phyloP scores from a whole-genome alignment of 2,888 invertebrate species.

The Penaeus monodon region DNA sequence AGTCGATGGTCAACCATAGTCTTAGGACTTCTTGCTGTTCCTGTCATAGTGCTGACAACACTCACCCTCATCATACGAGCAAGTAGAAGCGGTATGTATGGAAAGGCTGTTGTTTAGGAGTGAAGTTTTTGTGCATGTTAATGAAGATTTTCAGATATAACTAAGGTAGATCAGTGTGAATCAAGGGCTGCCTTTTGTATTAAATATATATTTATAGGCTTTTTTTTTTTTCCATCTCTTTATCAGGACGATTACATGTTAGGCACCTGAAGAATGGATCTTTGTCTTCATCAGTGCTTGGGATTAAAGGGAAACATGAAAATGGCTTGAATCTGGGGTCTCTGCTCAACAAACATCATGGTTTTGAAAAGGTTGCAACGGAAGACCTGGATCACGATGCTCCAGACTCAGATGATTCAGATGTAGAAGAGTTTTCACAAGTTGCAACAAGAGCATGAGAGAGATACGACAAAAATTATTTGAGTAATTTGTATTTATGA shows the following conservation, averaged over 20 bases:
- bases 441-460: slow-evolving; percentile 56
- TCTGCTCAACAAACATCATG: slow-evolving; percentile 58
- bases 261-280: slow-evolving; percentile 36
- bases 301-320: slow-evolving; percentile 41
- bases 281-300: slow-evolving; percentile 28
- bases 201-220: neutral
- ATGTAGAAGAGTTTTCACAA: slow-evolving; percentile 63
- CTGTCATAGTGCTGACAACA: slow-evolving; percentile 62
- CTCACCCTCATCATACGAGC: slow-evolving; percentile 56
- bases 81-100: slow-evolving; percentile 54
- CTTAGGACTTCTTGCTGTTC: slow-evolving; percentile 60
- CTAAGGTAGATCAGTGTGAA: too few relatives aligned
- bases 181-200: too few relatives aligned
- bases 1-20: slow-evolving; percentile 58
- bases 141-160: too few relatives aligned
- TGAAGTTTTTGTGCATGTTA: too few relatives aligned
- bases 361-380: slow-evolving; percentile 61
- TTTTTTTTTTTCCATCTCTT: neutral
- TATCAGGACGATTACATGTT: slow-evolving; percentile 35
- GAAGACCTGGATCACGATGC: slow-evolving; percentile 61
- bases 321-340: slow-evolving; percentile 61
- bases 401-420: slow-evolving; percentile 61
- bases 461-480: neutral
- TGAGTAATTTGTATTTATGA: too few relatives aligned
- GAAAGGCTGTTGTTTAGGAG: too few relatives aligned